Evolutionary conservation across 35 echinoderm and acorn worm species (phyloP).

Genomic region (Ophioderma brevispina): DNA sequence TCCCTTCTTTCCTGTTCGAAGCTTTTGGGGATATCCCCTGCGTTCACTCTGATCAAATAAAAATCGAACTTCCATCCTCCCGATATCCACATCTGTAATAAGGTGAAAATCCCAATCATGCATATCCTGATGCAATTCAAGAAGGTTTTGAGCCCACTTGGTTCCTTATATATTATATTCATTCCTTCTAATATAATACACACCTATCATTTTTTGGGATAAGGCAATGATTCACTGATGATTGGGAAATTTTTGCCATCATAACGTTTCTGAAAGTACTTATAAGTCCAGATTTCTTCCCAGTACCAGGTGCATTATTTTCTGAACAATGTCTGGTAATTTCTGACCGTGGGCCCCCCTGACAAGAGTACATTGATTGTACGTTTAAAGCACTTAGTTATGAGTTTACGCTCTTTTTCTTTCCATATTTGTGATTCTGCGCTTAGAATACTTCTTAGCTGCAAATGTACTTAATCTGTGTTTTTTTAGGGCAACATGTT

Average conservation of each 20-base stretch:
- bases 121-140: constrained; percentile 22
- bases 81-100: constrained; percentile 7
- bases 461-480: constrained; percentile 55
- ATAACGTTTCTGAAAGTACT: neutral
- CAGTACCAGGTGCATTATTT: constrained; percentile 20
- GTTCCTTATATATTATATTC: constrained; percentile 52
- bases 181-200: constrained; percentile 33
- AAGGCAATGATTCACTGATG: neutral
- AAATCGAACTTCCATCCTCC: constrained; percentile 22
- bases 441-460: neutral
- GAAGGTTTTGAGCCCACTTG: constrained; percentile 25
- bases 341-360: neutral
- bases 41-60: constrained; percentile 48
- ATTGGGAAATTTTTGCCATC: neutral
- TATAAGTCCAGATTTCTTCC: constrained; percentile 5
- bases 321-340: constrained; percentile 19
- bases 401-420: constrained; percentile 37
- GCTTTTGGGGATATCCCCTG: constrained; percentile 39
- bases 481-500: constrained; percentile 10
- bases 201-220: constrained; percentile 3
- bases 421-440: neutral
- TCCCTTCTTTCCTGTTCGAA: constrained; percentile 33
- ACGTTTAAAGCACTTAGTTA: constrained; percentile 38
- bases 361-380: neutral
- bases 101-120: constrained; percentile 10